Evolutionary conservation across 2,113 vertebrate genomes (phyloP).

Genomic region (Canis aureus): DNA sequence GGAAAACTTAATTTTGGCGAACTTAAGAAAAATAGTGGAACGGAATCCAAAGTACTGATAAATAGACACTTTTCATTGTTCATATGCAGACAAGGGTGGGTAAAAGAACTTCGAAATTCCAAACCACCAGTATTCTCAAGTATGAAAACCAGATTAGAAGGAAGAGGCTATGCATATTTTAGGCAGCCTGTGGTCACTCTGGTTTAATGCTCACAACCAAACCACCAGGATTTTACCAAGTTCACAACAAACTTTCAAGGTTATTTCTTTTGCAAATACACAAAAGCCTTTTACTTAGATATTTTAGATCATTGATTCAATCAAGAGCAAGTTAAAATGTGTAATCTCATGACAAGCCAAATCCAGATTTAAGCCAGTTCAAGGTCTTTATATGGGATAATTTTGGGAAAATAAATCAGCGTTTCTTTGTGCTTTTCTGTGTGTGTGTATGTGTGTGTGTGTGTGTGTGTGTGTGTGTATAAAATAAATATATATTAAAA

Average conservation of each 20-base stretch:
- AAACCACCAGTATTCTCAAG: slow-evolving; percentile 56
- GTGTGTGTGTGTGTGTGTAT: too few relatives aligned
- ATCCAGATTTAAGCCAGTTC: slow-evolving; percentile 75
- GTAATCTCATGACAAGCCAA: slow-evolving; percentile 72
- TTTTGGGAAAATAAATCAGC: slow-evolving; percentile 60
- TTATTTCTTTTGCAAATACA: slow-evolving; percentile 86
- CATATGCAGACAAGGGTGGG: neutral
- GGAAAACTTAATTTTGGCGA: neutral
- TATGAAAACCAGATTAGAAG: slow-evolving; percentile 67
- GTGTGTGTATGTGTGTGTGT: too few relatives aligned
- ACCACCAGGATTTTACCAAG: slow-evolving; percentile 85
- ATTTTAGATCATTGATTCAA: slow-evolving; percentile 79
- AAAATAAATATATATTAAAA: too few relatives aligned
- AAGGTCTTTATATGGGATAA: slow-evolving; percentile 51
- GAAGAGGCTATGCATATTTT: slow-evolving; percentile 79
- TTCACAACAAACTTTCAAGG: slow-evolving; percentile 89
- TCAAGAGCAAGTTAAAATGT: slow-evolving; percentile 83
- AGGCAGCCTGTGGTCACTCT: slow-evolving; percentile 87
- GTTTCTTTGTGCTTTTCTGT: neutral
- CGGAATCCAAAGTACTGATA: neutral
- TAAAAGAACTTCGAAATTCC: slow-evolving; percentile 64
- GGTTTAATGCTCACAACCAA: slow-evolving; percentile 85
- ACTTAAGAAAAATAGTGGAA: slow-evolving; percentile 8
- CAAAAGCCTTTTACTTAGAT: slow-evolving; percentile 87
- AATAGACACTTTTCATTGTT: slow-evolving; percentile 44